Evolutionary conservation across 2,888 invertebrate genomes (phyloP).

Genomic region (Papilio gigon): DNA sequence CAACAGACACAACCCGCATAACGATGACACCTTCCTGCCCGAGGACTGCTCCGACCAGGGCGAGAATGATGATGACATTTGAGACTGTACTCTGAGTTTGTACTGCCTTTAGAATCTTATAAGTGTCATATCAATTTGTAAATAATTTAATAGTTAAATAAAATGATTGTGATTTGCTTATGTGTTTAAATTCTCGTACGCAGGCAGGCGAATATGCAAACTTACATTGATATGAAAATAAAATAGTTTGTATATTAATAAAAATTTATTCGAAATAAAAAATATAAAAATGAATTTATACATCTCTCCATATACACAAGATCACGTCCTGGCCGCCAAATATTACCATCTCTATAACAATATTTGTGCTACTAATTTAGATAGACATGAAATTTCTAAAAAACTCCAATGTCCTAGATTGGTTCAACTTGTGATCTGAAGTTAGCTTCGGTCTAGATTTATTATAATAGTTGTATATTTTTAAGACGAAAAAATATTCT

Average conservation of each 20-base stretch:
- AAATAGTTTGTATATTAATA: conserved; percentile 51
- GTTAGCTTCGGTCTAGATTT: no score
- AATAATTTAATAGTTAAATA: not conserved
- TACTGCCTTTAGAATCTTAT: not conserved
- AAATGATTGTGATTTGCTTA: not conserved
- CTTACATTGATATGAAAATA: conserved; percentile 24
- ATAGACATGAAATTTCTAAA: no score
- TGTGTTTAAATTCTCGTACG: no score
- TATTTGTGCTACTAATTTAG: not conserved
- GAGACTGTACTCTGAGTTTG: conserved; percentile 1
- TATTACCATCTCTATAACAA: not conserved
- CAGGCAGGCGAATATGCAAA: no score
- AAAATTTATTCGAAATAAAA: conserved; percentile 61
- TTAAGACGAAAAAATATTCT: no score
- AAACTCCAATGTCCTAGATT: no score
- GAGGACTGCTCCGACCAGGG: conserved; percentile 66
- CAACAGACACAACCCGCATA: conserved; percentile 53
- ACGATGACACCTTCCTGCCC: conserved; percentile 70
- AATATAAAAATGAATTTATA: conserved; percentile 72
- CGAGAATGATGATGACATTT: conserved; percentile 52
- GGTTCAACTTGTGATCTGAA: no score
- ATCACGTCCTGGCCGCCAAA: not conserved
- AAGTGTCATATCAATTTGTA: not conserved
- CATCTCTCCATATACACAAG: conserved; percentile 53
- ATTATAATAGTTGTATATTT: no score